Conservation (phyloP, 2,888 invertebrate species). For the Chorisops tibialis region DNA sequence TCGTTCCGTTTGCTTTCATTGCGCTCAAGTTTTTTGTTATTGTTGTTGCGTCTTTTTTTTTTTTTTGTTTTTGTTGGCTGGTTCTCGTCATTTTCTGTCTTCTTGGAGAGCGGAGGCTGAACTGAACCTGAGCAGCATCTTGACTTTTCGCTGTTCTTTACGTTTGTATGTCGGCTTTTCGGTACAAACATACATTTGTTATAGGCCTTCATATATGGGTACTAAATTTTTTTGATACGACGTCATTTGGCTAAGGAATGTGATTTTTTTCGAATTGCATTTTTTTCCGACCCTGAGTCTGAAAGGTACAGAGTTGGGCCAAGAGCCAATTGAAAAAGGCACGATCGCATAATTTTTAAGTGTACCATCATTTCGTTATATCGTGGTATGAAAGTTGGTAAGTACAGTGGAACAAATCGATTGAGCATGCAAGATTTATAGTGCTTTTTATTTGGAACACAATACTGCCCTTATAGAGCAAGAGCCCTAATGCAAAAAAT, state of each 20-base stretch:
- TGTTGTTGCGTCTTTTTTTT: slow-evolving; percentile 8
- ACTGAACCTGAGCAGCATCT: not conserved
- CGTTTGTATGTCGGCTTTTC: slow-evolving; percentile 17
- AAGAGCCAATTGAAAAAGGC: slow-evolving; percentile 8
- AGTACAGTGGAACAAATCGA: too few relatives aligned
- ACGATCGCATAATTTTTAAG: too few relatives aligned
- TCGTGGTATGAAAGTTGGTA: too few relatives aligned
- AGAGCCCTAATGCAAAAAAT: too few relatives aligned
- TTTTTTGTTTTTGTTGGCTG: slow-evolving; percentile 14
- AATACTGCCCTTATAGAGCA: too few relatives aligned
- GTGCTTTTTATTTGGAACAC: too few relatives aligned
- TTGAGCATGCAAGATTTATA: too few relatives aligned
- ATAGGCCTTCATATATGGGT: not conserved
- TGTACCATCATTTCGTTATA: too few relatives aligned
- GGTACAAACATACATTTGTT: not conserved
- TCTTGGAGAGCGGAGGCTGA: not conserved
- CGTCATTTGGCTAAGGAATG: slow-evolving; percentile 28
- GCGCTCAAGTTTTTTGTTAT: slow-evolving; percentile 8
- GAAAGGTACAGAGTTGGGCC: slow-evolving; percentile 13
- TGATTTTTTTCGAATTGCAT: slow-evolving; percentile 10
- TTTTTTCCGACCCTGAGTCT: not conserved
- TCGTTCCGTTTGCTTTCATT: slow-evolving; percentile 29
- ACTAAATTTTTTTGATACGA: slow-evolving; percentile 22
- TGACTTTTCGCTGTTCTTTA: not conserved
- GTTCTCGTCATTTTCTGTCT: not conserved